Evolutionary conservation across 2,888 invertebrate species (phyloP).

Genomic region (Ptilodon capucinus): DNA sequence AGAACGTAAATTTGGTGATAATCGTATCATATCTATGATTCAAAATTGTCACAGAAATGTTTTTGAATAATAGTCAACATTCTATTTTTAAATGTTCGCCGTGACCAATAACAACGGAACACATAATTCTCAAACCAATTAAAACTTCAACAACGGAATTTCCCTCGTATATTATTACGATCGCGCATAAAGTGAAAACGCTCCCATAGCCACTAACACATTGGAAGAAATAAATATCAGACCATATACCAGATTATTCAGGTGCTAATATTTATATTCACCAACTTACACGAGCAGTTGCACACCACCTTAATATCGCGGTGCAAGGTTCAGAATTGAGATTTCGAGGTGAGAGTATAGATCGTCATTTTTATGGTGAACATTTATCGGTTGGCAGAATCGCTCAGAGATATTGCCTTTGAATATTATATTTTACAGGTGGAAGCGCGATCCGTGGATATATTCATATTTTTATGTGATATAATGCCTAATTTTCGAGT

Average conservation of each 20-base stretch:
- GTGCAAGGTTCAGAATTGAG: constrained; percentile 16
- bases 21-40: too few species aligned
- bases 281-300: constrained; percentile 12
- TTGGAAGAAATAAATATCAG: constrained; percentile 39
- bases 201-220: constrained; percentile 26
- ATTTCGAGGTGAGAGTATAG: constrained; percentile 5
- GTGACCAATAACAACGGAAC: not conserved
- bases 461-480: constrained; percentile 30
- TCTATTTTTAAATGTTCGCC: not conserved
- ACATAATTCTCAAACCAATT: constrained; percentile 20
- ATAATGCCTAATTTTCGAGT: constrained; percentile 35
- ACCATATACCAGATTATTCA: constrained; percentile 41
- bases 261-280: constrained; percentile 38
- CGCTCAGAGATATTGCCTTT: constrained; percentile 42
- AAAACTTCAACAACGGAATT: constrained; percentile 21
- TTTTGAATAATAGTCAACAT: not conserved
- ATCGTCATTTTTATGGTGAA: constrained; percentile 49
- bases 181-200: constrained; percentile 18
- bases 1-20: too few species aligned
- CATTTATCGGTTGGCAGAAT: constrained; percentile 49
- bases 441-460: constrained; percentile 30
- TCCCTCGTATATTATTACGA: constrained; percentile 19
- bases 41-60: too few species aligned
- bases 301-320: not conserved
- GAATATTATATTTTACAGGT: constrained; percentile 45